Evolutionary conservation across 37 sponge, comb jelly and placozoan species (phyloP).

Genomic region (Crambe crambe): DNA sequence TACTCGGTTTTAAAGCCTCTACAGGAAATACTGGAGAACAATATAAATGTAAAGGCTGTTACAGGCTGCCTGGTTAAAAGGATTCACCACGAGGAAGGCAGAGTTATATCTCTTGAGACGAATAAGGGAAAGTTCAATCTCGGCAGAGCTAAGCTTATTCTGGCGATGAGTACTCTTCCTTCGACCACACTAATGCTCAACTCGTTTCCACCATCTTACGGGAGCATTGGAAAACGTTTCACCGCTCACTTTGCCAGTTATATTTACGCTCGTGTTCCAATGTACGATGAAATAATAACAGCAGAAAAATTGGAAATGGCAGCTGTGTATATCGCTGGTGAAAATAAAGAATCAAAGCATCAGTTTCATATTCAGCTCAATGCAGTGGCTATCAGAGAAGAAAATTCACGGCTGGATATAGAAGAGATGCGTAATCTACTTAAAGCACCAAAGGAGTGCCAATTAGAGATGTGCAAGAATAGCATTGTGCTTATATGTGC

Average conservation of each 20-base stretch:
- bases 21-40: no score
- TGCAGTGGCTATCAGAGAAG: constrained; percentile 9
- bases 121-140: no score
- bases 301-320: constrained; percentile 25
- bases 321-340: constrained; percentile 46
- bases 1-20: no score
- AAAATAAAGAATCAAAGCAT: not conserved
- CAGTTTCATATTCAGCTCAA: constrained; percentile 52
- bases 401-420: constrained; percentile 1
- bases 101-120: no score
- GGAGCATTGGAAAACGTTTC: constrained; percentile 30
- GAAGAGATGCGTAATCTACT: not conserved
- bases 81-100: no score
- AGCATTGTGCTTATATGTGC: no score
- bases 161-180: constrained; percentile 49
- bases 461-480: no score
- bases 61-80: no score
- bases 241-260: constrained; percentile 38
- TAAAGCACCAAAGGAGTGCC: constrained; percentile 15
- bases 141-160: constrained; percentile 43
- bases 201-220: constrained; percentile 29
- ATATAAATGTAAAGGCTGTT: no score
- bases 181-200: constrained; percentile 45
- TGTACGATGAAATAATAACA: not conserved
- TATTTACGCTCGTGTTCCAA: constrained; percentile 32